Evolutionary conservation across 2,113 vertebrate genomes (phyloP), one percentile per base, ranked within the genome.

Genomic region (Pseudonaja textilis): DNA sequence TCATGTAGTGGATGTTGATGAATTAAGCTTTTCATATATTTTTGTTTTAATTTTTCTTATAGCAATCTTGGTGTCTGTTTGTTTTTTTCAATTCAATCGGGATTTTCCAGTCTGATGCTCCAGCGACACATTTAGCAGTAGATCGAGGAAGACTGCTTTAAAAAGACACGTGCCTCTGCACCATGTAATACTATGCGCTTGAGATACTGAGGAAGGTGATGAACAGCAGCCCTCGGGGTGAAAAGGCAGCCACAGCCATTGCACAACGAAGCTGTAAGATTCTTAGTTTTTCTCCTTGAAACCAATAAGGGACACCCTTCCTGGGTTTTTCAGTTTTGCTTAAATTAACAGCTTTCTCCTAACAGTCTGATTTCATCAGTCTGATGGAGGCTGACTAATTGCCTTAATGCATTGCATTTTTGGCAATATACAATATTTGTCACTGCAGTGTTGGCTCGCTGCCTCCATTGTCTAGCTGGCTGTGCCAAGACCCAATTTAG

Each of bases 381-480:
- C 91, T 96, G 93, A 93, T 86, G 96, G 92, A 61, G 95, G 87
- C 85, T 64, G 96, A 95, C 57, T 96, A 94, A 96, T 93, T 95
- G 39, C 93, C 95, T 94, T 95, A 95, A 95, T 88, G 87, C 11
- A 94, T 64, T 92, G 1, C 61, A 45, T 3, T 92, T 96, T 74
- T 81, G 94, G 86, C 45, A 90, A 90, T 22, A 12, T 96, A 0
- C 3, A 91, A 94, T 93, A 91, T 89, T 92, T 93, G 87, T 52
- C 92, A 81, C 18, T 90, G 50, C 10, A 94, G 69, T 64, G 89
- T 42, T 85, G 89, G 89, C 42, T 95, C 93, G 50, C 88, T 96
- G 26, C 81, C 52, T 81, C n/a, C 1, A 9, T 64, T 93, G 81
- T 91, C 90, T 92, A 69, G 57, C 88, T 89, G 25, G 55, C 56